phyloP scores from a whole-genome alignment of 2,797 vertebrate genomes.

The Falco concolor region DNA sequence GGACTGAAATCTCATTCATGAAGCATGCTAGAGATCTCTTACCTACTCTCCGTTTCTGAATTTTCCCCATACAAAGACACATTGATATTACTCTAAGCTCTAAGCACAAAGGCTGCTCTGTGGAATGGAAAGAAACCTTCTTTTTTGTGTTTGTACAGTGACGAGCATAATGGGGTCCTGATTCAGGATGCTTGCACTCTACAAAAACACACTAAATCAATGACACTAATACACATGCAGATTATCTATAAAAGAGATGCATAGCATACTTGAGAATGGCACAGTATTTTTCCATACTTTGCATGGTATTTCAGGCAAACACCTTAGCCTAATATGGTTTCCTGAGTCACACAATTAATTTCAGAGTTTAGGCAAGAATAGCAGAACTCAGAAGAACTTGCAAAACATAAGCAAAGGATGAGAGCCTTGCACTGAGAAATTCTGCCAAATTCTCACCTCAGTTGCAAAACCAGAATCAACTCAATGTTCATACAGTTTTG shows the following conservation, averaged over 20 bases:
- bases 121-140: slow-evolving; percentile 62
- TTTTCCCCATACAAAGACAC: slow-evolving; percentile 64
- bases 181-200: slow-evolving; percentile 60
- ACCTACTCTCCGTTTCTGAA: slow-evolving; percentile 51
- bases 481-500: neutral
- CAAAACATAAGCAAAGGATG: neutral
- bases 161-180: slow-evolving; percentile 54
- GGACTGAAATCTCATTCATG: slow-evolving; percentile 52
- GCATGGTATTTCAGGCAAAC: neutral
- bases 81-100: slow-evolving; percentile 62
- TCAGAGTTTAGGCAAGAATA: neutral
- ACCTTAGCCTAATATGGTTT: neutral
- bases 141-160: slow-evolving; percentile 66
- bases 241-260: slow-evolving; percentile 2
- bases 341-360: neutral
- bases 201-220: slow-evolving; percentile 60
- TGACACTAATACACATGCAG: slow-evolving; percentile 36
- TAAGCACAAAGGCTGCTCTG: slow-evolving; percentile 59
- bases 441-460: neutral
- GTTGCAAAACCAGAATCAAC: neutral
- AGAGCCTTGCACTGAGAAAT: neutral
- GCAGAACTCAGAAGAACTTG: neutral
- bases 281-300: neutral
- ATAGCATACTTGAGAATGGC: neutral
- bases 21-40: slow-evolving; percentile 48